These are phyloP conservation scores for Oxycera nigricornis DNA, from an alignment of 2,888 invertebrate genomes.

Conservation along the genomic window DNA sequence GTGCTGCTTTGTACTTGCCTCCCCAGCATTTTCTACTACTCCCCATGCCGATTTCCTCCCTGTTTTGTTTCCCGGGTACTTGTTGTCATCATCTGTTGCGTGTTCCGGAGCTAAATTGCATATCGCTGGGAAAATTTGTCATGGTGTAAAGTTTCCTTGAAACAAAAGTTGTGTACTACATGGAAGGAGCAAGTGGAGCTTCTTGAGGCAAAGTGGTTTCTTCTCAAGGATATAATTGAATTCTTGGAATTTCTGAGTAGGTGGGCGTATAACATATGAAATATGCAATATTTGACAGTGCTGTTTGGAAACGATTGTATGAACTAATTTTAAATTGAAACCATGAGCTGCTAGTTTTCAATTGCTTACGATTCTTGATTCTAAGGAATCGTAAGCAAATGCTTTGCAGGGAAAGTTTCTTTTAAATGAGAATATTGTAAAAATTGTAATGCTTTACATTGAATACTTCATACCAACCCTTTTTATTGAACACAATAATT, in stretches of 20 bases:
- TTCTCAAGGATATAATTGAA: slow-evolving; percentile 29
- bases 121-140: slow-evolving; percentile 33
- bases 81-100: slow-evolving; percentile 39
- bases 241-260: slow-evolving; percentile 20
- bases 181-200: slow-evolving; percentile 3
- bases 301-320: neutral
- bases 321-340: no score
- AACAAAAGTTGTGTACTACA: slow-evolving; percentile 6
- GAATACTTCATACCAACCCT: no score
- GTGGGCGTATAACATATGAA: slow-evolving; percentile 3
- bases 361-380: no score
- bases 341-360: no score
- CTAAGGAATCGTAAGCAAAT: no score
- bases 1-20: neutral
- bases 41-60: neutral
- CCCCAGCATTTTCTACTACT: neutral
- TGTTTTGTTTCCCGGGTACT: neutral
- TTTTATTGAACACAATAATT: no score
- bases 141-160: slow-evolving; percentile 29
- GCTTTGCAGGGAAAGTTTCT: no score
- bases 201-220: slow-evolving; percentile 10
- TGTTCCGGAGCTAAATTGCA: slow-evolving; percentile 36
- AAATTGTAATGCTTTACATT: no score
- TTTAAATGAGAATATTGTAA: no score
- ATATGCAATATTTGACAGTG: neutral